A percentile compares a stretch with the other conserved stretches of the same genome.
phyloP scores from a whole-genome alignment of 2,888 invertebrate genomes.

The Polyommatus iphigenia region DNA sequence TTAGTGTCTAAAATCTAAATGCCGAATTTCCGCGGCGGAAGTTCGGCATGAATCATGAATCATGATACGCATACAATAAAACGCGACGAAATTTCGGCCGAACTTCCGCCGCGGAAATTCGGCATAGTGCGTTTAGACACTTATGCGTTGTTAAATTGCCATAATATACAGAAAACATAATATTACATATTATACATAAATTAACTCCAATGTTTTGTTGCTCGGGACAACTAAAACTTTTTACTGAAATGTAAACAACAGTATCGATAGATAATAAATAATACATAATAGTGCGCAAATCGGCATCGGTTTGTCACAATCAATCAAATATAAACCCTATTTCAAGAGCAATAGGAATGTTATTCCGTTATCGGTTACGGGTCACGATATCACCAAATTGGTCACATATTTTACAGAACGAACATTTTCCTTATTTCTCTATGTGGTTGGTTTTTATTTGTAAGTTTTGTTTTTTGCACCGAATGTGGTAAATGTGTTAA shows the following conservation, averaged over 20 bases:
- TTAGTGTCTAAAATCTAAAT: no score
- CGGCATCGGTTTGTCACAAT: not conserved
- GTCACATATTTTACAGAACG: constrained; percentile 5
- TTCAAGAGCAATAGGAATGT: not conserved
- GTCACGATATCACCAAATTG: constrained; percentile 1
- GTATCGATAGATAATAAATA: not conserved
- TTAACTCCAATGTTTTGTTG: no score
- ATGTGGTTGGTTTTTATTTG: not conserved
- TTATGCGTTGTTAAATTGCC: no score
- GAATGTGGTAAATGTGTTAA: not conserved
- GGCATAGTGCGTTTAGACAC: no score
- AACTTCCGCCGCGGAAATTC: no score
- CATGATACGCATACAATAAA: no score
- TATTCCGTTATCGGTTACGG: not conserved
- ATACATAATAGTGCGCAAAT: not conserved
- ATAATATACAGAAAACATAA: no score
- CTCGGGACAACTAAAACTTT: no score
- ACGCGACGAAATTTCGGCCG: no score
- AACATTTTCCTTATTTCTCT: not conserved
- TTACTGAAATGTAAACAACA: not conserved
- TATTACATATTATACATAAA: no score
- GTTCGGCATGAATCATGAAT: no score
- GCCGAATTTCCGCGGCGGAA: no score
- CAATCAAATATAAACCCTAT: not conserved
- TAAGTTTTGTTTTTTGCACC: not conserved